Conservation (phyloP, 53 echinoderm and acorn worm genomes). For the Astropecten irregularis region DNA sequence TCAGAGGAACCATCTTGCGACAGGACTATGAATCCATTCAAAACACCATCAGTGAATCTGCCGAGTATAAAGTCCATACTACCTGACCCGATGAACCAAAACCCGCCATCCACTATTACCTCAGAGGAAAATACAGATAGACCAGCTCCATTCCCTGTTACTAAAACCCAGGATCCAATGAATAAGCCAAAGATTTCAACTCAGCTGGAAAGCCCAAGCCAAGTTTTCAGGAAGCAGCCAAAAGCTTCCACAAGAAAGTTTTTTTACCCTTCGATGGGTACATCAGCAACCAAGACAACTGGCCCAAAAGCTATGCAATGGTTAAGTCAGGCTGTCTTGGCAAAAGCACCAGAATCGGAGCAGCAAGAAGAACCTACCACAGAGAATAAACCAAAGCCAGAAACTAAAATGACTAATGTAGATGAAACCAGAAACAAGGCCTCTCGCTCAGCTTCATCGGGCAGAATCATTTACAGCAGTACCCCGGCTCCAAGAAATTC, state of each 20-base stretch:
- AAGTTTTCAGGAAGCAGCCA: conserved; percentile 47
- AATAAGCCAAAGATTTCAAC: background rate
- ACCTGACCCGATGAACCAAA: background rate
- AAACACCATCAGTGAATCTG: background rate
- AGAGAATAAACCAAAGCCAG: background rate
- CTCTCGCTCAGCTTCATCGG: background rate
- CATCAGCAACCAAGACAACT: background rate
- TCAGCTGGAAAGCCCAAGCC: conserved; percentile 9
- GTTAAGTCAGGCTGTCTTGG: conserved; percentile 53
- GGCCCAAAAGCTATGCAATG: conserved; percentile 51
- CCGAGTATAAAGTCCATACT: background rate
- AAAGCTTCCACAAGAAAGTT: conserved; percentile 42
- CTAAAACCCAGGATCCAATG: no score
- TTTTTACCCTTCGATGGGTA: conserved; percentile 48
- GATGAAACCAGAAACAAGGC: background rate
- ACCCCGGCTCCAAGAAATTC: conserved; percentile 40
- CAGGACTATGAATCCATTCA: background rate
- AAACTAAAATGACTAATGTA: background rate
- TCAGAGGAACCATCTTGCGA: background rate
- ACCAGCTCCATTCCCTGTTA: no score
- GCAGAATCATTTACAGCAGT: conserved; percentile 13
- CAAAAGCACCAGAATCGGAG: conserved; percentile 58
- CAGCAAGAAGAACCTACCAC: background rate
- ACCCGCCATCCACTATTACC: background rate
- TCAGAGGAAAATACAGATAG: background rate